Conservation (phyloP, 2,113 vertebrate genomes). For the Oncorhynchus mykiss region DNA sequence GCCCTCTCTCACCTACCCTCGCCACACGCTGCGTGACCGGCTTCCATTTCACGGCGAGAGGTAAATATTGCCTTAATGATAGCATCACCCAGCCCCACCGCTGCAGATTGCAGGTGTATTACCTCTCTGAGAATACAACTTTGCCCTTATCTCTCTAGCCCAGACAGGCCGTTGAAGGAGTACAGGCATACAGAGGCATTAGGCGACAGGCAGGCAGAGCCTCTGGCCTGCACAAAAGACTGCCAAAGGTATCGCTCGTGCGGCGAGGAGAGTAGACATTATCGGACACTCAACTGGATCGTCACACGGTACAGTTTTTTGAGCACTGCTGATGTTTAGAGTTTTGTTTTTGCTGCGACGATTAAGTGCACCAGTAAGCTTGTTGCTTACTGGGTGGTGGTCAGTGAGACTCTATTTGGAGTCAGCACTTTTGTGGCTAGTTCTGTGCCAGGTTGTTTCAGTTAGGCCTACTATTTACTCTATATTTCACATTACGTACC, state of each 20-base stretch:
- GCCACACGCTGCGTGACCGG: conserved; percentile 18
- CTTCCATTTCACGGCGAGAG: conserved; percentile 54
- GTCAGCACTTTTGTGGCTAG: background rate
- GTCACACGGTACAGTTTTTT: background rate
- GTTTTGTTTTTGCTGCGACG: background rate
- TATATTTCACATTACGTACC: too few species aligned
- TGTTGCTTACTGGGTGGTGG: background rate
- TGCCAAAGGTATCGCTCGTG: background rate
- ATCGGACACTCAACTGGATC: background rate
- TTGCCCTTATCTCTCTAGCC: conserved; percentile 65
- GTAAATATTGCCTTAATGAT: conserved; percentile 69
- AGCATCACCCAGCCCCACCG: conserved; percentile 50
- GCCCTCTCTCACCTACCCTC: background rate
- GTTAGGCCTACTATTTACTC: too few species aligned
- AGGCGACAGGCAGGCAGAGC: background rate
- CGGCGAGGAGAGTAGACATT: background rate
- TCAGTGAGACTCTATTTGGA: background rate
- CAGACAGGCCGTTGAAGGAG: conserved; percentile 47
- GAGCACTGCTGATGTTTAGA: background rate
- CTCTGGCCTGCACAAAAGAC: background rate
- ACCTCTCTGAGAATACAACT: conserved; percentile 51
- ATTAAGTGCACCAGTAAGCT: background rate
- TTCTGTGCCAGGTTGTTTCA: too few species aligned
- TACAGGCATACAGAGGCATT: background rate
- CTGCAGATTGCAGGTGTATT: conserved; percentile 54